Evolutionary conservation across 2,888 invertebrate species (phyloP).

Genomic region (Vesta saturnalis): DNA sequence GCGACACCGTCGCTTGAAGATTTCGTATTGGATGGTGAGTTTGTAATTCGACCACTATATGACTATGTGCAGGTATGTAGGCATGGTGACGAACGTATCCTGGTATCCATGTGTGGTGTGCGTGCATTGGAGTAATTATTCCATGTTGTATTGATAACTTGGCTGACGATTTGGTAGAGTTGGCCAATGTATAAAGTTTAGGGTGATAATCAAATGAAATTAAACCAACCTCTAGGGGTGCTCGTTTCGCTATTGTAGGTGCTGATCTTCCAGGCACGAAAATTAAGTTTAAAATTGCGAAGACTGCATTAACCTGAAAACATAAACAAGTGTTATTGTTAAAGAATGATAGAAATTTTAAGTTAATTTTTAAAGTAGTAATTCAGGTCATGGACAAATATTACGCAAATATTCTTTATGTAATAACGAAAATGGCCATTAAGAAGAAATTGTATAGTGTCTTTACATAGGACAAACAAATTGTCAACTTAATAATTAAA

Average conservation of each 20-base stretch:
- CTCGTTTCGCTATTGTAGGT: slow-evolving; percentile 13
- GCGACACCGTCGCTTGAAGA: too few relatives aligned
- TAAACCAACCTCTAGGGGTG: slow-evolving; percentile 26
- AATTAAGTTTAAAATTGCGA: background rate
- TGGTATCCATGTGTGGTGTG: slow-evolving; percentile 42
- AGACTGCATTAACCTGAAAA: background rate
- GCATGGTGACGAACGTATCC: slow-evolving; percentile 47
- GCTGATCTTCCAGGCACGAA: slow-evolving; percentile 4
- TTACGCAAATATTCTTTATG: too few relatives aligned
- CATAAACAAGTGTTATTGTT: background rate
- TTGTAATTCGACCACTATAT: slow-evolving; percentile 34
- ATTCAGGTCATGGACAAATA: slow-evolving; percentile 12
- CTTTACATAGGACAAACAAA: background rate
- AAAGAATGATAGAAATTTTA: background rate
- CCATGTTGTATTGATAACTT: slow-evolving; percentile 2
- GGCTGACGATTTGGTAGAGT: background rate
- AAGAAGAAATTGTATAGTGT: too few relatives aligned
- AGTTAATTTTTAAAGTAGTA: background rate
- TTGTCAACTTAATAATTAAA: background rate
- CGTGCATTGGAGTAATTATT: slow-evolving; percentile 13
- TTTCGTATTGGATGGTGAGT: slow-evolving; percentile 35
- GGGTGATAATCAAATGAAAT: slow-evolving; percentile 16
- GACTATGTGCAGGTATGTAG: slow-evolving; percentile 47
- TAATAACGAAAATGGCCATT: background rate
- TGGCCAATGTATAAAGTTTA: background rate